Base-by-base conservation (phyloP, 30 jellyfish, hydroid and myxozoan genomes). In the Aurelia coerulea region DNA sequence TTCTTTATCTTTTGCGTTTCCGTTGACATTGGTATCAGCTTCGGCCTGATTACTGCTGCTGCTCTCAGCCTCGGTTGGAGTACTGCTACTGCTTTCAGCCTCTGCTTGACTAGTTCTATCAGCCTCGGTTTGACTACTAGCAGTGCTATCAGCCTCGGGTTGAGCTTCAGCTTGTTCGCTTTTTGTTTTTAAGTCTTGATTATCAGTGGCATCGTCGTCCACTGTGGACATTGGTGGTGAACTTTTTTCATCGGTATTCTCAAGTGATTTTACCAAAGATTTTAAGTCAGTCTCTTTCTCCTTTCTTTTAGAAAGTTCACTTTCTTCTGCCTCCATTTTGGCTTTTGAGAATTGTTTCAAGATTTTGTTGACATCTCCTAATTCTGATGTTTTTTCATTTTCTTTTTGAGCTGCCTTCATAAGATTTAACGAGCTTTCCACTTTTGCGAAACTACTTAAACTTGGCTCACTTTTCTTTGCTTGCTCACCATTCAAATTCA, bases 171-270 rank as follows among this genome's bases (percentile, higher is more conserved):
- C 68, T 14, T 62, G 68, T 50, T 59, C 68, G 42, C 70, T 62
- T 18, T 42, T 53, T 0, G 74, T 39, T 41, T 65, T 63, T 81
- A 79, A 46, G 15, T 64, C 50, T 49, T 64, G 80, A 17, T 15
- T 64, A 14, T 79, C 89, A 3, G 60, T 18, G 14, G 53, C 59
- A 49, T 79, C 89, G 15, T 79, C 89, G 31, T 79, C 89, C 5
- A 73, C 80, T 18, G 89, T 62, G 0, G 79, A 70, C 35, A 64
- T 10, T 62, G 89, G 89, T 13, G 80, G 70, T 60, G 35, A 4
- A 17, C 70, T 46, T 33, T 49, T 41, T 14, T 63, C 72, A 9
- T 79, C 89, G 5, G 42, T 64, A 16, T 50, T 37, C 31, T 49
- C 89, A 5, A 79, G 59, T 10, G 49, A 79, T 42, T 63, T 42